phyloP scores from a whole-genome alignment of 2,113 vertebrate species.

The Oryzias celebensis region DNA sequence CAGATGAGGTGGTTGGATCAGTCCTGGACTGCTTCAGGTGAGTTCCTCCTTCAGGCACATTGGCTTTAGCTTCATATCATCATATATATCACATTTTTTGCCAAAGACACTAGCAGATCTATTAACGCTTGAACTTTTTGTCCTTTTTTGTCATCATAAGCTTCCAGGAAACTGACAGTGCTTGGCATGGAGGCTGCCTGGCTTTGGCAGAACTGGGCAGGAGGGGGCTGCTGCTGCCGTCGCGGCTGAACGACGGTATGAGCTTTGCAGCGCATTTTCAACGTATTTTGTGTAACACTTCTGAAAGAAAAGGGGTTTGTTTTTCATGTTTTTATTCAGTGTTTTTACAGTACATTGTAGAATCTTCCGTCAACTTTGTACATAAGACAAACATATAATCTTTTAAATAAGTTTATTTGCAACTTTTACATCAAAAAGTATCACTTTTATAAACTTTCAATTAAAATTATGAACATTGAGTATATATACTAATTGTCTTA shows the following conservation, averaged over 20 bases:
- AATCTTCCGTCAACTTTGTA: background rate
- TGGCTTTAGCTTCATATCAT: background rate
- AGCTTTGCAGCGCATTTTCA: conserved; percentile 22
- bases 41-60: conserved; percentile 2
- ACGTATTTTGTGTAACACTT: background rate
- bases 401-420: too few relatives aligned
- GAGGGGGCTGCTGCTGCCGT: conserved; percentile 90
- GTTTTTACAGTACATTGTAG: conserved; percentile 12
- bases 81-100: background rate
- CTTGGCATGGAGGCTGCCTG: conserved; percentile 95
- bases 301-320: background rate
- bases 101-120: background rate
- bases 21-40: conserved; percentile 95
- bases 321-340: conserved; percentile 40
- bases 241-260: conserved; percentile 87
- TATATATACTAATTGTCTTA: too few relatives aligned
- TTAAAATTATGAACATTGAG: too few relatives aligned
- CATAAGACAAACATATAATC: background rate
- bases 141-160: conserved; percentile 63
- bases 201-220: conserved; percentile 93
- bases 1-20: conserved; percentile 94
- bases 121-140: background rate
- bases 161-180: conserved; percentile 91
- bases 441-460: too few relatives aligned
- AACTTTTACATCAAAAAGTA: too few relatives aligned